Conservation (phyloP, 92 coral and sea anemone genomes). For the Epizoanthus ramosus region DNA sequence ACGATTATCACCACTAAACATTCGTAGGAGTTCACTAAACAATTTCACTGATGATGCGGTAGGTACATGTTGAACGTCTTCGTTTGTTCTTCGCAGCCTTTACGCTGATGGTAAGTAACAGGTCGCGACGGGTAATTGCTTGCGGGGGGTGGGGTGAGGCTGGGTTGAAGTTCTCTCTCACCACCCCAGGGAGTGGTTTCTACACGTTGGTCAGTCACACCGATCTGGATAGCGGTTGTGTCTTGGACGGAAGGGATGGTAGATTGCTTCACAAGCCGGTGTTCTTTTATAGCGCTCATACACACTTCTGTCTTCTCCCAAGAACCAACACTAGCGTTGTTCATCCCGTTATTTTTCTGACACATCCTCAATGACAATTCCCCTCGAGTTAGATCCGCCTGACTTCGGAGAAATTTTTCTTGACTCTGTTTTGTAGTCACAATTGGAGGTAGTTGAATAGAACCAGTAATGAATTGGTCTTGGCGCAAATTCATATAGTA, state of each 20-base stretch:
- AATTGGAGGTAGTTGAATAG: not conserved
- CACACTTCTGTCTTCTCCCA: not conserved
- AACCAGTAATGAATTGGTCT: not conserved
- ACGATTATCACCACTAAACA: too few relatives aligned
- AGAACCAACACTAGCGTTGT: not conserved
- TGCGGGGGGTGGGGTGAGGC: not conserved
- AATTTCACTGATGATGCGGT: too few relatives aligned
- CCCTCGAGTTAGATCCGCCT: not conserved
- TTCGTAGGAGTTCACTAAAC: too few relatives aligned
- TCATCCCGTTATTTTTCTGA: not conserved
- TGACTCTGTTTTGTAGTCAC: not conserved
- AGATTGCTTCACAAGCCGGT: not conserved
- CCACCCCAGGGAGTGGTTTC: not conserved
- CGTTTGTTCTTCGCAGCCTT: too few relatives aligned
- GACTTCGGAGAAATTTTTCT: not conserved
- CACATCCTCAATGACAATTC: not conserved
- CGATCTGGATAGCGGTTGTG: not conserved
- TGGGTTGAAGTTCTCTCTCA: not conserved
- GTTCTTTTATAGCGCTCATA: not conserved
- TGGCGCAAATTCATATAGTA: not conserved
- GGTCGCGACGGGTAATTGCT: not conserved
- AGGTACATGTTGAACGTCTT: too few relatives aligned
- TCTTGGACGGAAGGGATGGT: not conserved
- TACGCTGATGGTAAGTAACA: not conserved
- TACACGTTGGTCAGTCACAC: not conserved